These are phyloP conservation scores for Lepus europaeus DNA, from an alignment of 2,113 vertebrate species.

Conservation along the genomic window DNA sequence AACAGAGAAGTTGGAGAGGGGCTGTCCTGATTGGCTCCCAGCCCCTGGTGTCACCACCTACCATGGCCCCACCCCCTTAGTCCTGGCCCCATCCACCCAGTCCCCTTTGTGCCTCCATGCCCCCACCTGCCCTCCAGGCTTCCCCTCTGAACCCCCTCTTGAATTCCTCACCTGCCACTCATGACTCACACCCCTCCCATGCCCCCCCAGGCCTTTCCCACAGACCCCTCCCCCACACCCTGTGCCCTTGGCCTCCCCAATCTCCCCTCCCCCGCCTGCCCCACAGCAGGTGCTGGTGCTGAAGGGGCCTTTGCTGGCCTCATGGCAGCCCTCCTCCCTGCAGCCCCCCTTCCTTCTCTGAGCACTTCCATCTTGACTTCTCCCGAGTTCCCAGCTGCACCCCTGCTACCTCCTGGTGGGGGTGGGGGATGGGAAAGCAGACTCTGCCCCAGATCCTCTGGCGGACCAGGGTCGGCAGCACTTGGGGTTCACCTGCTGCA, in stretches of 20 bases:
- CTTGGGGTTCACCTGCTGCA: neutral
- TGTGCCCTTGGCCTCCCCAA: no score
- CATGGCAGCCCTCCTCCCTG: neutral
- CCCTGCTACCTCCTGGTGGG: neutral
- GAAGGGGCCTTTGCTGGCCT: neutral
- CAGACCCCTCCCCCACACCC: neutral
- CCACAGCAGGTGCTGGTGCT: neutral
- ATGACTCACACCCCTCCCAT: neutral
- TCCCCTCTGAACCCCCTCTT: neutral
- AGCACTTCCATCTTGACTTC: neutral
- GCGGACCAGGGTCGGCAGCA: no score
- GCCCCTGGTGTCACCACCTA: neutral
- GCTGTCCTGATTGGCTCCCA: neutral
- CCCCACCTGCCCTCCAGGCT: neutral
- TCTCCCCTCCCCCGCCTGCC: neutral
- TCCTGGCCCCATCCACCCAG: no score
- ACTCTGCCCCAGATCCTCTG: neutral
- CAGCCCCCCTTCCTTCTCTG: neutral
- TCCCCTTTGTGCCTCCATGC: neutral
- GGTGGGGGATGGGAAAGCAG: neutral
- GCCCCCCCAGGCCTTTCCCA: neutral
- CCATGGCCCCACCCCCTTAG: neutral
- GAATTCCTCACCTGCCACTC: no score
- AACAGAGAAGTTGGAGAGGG: neutral
- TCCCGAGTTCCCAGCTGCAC: neutral